phyloP scores from a whole-genome alignment of 2,888 invertebrate genomes.

The Caenorhabditis sp. region DNA sequence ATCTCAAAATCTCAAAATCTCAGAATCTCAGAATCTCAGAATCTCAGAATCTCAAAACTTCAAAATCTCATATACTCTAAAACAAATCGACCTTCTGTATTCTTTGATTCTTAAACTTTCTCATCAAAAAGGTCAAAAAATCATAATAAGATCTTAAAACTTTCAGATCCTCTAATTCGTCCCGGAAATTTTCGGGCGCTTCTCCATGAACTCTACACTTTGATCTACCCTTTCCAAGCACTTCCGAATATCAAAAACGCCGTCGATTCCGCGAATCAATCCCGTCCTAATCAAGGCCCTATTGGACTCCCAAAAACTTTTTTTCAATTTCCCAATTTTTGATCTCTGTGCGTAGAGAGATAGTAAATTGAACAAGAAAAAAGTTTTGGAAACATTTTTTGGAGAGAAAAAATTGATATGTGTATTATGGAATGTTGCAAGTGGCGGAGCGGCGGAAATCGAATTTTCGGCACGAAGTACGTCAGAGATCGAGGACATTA shows the following conservation, averaged over 20 bases:
- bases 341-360: not conserved
- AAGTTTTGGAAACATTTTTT: no score
- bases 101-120: no score
- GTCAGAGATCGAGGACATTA: slow-evolving; percentile 6
- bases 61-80: not conserved
- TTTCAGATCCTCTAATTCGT: no score
- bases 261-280: no score
- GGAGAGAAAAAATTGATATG: no score
- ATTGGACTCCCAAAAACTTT: not conserved
- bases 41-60: not conserved
- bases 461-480: slow-evolving; percentile 3
- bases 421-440: no score
- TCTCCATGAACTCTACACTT: not conserved
- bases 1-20: not conserved
- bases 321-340: not conserved
- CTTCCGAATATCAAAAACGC: no score
- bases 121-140: no score
- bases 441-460: not conserved
- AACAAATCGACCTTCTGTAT: no score
- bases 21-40: not conserved
- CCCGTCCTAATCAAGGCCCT: not conserved
- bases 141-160: no score
- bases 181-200: no score
- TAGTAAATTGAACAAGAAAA: no score
- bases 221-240: not conserved